Evolutionary conservation across 2,113 vertebrate species (phyloP).

Genomic region (Aldabrachelys gigantea): DNA sequence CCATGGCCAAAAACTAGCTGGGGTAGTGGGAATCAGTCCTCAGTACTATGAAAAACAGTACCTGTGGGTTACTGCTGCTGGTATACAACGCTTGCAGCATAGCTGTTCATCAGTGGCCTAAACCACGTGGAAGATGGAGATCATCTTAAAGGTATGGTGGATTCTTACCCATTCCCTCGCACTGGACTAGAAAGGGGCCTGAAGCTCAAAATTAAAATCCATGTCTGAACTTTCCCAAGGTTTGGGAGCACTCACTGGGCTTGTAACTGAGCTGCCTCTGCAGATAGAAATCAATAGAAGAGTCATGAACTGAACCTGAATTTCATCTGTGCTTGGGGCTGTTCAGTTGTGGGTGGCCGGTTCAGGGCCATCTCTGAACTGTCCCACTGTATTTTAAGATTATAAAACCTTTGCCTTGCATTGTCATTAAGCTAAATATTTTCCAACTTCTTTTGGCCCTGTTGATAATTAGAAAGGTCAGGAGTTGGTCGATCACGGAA

Average conservation of each 20-base stretch:
- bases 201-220: accelerated
- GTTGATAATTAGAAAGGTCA: not conserved
- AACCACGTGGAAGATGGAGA: not conserved
- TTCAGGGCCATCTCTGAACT: not conserved
- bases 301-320: not conserved
- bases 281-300: not conserved
- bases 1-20: not conserved
- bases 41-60: not conserved
- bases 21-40: not conserved
- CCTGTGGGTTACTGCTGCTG: not conserved
- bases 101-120: not conserved
- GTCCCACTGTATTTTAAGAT: not conserved
- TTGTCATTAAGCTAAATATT: not conserved
- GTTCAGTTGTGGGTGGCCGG: not conserved
- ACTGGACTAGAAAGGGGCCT: not conserved
- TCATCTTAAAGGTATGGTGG: not conserved
- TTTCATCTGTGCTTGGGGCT: not conserved
- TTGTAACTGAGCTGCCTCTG: not conserved
- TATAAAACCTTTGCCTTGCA: not conserved
- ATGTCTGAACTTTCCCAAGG: not conserved
- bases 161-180: accelerated
- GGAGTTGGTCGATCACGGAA: not conserved
- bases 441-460: not conserved
- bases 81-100: not conserved
- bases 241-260: not conserved